Evolutionary conservation across 2,888 invertebrate genomes (phyloP), one percentile per base, ranked within the genome.

Genomic region (Hololepta plana): DNA sequence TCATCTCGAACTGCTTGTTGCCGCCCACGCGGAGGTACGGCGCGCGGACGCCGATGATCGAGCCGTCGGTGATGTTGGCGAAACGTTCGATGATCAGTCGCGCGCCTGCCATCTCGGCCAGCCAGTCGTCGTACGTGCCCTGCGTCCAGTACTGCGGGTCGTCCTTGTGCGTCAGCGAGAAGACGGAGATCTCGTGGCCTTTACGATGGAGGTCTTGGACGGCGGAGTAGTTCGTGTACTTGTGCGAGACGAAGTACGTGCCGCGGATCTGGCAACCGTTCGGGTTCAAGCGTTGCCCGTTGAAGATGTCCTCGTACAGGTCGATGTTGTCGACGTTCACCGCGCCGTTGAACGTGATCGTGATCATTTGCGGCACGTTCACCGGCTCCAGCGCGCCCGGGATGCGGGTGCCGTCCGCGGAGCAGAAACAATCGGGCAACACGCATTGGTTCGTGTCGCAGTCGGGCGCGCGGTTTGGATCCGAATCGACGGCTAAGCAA

Each of bases 1-100:
- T 90, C 88, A 91, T 91, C 56, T 87, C 82, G 52, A 91, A 93
- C 60, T 90, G 88, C 44, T 75, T 85, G 62, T 90, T 87, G 34
- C 91, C 90, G 34, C 91, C 90, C 1, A 88, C 84, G 27, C 88
- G 66, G 27, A 88, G 60, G 48, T 85, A 88, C 3, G 88, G 88
- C 2, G 88, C 87, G 20, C 88, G 71, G 38, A 85, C 64, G 9
- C 84, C 85, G 41, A 87, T 82, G 37, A 90, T 81, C 4, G 85
- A 81, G 21, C 84, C 84, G 47, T 90, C 88, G 27, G 84, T 81
- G 41, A 90, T 84, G 54, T 90, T 90, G 29, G 87, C 80, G 47
- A 87, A 90, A 39, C 84, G 68, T 56, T 85, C 85, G 37, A 77
- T 62, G 44, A 90, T 85, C 34, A 88, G 60, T 41, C 90, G 69